phyloP scores from a whole-genome alignment of 2,113 vertebrate genomes.

The Rhodinocichla rosea region DNA sequence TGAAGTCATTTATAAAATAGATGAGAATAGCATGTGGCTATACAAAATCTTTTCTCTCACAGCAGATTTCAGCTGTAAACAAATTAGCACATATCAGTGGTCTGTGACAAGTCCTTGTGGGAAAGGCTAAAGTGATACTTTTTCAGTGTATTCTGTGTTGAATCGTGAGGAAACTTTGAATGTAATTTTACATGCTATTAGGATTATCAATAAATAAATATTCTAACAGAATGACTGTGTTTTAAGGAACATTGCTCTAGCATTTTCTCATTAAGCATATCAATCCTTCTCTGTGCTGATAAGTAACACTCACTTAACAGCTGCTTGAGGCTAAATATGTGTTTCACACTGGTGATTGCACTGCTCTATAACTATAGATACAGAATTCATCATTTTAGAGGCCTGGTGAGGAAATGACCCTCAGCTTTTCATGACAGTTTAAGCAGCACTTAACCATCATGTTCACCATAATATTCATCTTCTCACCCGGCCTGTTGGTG shows the following conservation, averaged over 20 bases:
- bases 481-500: not conserved
- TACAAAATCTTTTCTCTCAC: not conserved
- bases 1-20: not conserved
- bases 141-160: not conserved
- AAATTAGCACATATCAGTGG: not conserved
- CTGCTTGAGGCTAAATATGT: constrained; percentile 59
- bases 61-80: not conserved
- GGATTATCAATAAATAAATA: not conserved
- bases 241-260: not conserved
- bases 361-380: not conserved
- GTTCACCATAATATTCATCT: not conserved
- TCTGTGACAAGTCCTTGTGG: not conserved
- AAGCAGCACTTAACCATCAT: not conserved
- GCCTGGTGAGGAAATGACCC: constrained; percentile 20
- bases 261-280: not conserved
- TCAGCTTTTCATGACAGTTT: constrained; percentile 18
- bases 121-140: not conserved
- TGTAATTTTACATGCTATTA: not conserved
- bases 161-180: not conserved
- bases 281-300: not conserved
- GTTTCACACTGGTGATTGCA: not conserved
- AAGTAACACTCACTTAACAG: not conserved
- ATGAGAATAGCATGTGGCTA: not conserved
- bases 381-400: not conserved
- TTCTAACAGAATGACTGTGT: not conserved